phyloP scores from a whole-genome alignment of 2,888 invertebrate species.

The Proisotoma minuta region DNA sequence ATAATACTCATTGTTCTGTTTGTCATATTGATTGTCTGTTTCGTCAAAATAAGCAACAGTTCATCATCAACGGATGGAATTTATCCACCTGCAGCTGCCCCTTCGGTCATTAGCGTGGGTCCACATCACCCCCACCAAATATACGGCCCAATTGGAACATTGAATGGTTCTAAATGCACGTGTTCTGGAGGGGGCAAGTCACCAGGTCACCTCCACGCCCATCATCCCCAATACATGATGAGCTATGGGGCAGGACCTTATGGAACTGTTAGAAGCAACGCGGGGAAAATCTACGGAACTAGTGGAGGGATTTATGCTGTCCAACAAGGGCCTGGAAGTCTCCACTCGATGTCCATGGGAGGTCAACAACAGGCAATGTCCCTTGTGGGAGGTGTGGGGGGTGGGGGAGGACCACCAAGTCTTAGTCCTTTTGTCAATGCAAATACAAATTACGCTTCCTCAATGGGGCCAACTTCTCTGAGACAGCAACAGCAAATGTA shows the following conservation, averaged over 20 bases:
- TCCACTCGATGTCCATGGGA: conserved; percentile 25
- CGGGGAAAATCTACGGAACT: conserved; percentile 25
- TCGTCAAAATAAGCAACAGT: conserved; percentile 64
- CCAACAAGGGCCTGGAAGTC: conserved; percentile 28
- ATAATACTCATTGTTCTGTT: conserved; percentile 84
- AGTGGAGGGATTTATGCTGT: conserved; percentile 37
- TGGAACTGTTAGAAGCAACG: conserved; percentile 23
- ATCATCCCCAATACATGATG: conserved; percentile 24
- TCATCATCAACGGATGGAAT: conserved; percentile 21
- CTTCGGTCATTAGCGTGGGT: conserved; percentile 47
- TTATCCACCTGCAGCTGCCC: conserved; percentile 52
- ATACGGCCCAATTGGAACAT: conserved; percentile 28
- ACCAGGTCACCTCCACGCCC: conserved; percentile 50
- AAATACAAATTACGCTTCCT: conserved; percentile 29
- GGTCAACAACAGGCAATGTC: too few species aligned
- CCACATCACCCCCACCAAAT: background rate
- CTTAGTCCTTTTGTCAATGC: conserved; percentile 31
- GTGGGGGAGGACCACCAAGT: conserved; percentile 23
- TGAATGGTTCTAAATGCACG: conserved; percentile 48
- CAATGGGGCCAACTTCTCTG: conserved; percentile 29
- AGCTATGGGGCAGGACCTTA: conserved; percentile 19
- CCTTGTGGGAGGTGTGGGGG: conserved; percentile 22
- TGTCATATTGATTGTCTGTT: conserved; percentile 76
- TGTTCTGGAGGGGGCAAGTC: conserved; percentile 42
- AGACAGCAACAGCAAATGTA: conserved; percentile 26